Conservation (phyloP, 1,140 invertebrate species). For the Choristoneura fumiferana region DNA sequence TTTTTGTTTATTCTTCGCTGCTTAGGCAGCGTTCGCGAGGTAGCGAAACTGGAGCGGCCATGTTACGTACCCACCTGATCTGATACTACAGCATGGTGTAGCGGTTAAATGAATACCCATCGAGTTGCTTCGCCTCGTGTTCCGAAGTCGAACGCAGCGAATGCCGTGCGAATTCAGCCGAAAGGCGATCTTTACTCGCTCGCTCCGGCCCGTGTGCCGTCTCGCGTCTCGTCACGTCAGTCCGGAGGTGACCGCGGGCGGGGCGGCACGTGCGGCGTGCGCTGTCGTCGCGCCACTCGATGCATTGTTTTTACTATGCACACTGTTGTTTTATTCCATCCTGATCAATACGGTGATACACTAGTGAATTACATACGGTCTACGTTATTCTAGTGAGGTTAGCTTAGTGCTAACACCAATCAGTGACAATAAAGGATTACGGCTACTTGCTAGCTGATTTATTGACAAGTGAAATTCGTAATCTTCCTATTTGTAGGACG, state of each 20-base stretch:
- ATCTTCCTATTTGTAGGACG: constrained; percentile 57
- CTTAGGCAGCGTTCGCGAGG: neutral
- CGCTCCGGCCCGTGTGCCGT: constrained; percentile 23
- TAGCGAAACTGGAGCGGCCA: constrained; percentile 18
- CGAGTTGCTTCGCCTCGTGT: constrained; percentile 42
- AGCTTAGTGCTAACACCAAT: constrained; percentile 40
- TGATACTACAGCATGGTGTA: constrained; percentile 19
- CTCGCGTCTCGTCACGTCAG: constrained; percentile 34
- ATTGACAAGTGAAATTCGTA: constrained; percentile 74
- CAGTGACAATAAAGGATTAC: constrained; percentile 50
- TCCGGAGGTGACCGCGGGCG: constrained; percentile 68
- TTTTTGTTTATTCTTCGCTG: neutral
- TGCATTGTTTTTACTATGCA: constrained; percentile 65
- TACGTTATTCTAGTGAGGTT: constrained; percentile 39
- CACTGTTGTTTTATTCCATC: constrained; percentile 70
- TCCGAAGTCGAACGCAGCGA: constrained; percentile 42
- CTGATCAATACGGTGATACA: constrained; percentile 68
- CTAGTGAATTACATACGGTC: constrained; percentile 49
- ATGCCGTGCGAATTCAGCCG: constrained; percentile 55
- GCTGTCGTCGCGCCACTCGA: constrained; percentile 56
- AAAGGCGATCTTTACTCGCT: constrained; percentile 53
- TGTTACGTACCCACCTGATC: constrained; percentile 6
- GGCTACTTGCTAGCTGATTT: constrained; percentile 48
- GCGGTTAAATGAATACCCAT: constrained; percentile 43
- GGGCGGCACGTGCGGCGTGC: constrained; percentile 68